phyloP scores from a whole-genome alignment of 2,113 vertebrate genomes.

The Hepsetus odoe region DNA sequence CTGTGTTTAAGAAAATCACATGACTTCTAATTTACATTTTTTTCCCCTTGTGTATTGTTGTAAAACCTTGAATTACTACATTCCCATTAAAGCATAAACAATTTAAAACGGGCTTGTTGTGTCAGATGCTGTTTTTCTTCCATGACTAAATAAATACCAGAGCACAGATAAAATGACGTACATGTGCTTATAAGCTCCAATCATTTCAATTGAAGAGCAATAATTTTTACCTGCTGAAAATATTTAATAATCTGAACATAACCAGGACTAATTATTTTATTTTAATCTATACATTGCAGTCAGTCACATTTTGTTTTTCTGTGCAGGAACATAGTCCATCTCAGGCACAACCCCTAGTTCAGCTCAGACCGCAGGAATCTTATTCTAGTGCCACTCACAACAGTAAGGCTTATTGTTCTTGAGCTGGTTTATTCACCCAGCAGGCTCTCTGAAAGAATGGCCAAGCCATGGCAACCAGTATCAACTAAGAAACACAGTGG shows the following conservation, averaged over 20 bases:
- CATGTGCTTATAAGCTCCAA: neutral
- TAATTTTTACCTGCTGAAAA: too few relatives aligned
- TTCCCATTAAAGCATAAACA: neutral
- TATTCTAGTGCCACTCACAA: constrained; percentile 10
- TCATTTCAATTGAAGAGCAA: too few relatives aligned
- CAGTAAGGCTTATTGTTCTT: constrained; percentile 53
- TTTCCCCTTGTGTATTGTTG: neutral
- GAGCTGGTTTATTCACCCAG: constrained; percentile 31
- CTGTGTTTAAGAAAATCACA: neutral
- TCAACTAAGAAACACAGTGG: constrained; percentile 40
- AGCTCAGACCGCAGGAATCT: neutral
- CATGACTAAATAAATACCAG: neutral
- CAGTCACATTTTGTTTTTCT: neutral
- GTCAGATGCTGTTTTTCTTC: neutral
- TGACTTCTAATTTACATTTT: neutral
- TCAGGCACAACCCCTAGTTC: neutral
- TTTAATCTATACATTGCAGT: neutral
- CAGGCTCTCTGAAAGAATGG: constrained; percentile 46
- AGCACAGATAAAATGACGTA: neutral
- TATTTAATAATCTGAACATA: neutral
- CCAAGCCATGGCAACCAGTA: constrained; percentile 55
- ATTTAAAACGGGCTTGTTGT: neutral
- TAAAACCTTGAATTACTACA: neutral
- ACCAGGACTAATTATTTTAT: neutral
- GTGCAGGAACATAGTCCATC: neutral